Evolutionary conservation across 2,888 invertebrate species (phyloP).

Genomic region (Mechanitis messenoides): DNA sequence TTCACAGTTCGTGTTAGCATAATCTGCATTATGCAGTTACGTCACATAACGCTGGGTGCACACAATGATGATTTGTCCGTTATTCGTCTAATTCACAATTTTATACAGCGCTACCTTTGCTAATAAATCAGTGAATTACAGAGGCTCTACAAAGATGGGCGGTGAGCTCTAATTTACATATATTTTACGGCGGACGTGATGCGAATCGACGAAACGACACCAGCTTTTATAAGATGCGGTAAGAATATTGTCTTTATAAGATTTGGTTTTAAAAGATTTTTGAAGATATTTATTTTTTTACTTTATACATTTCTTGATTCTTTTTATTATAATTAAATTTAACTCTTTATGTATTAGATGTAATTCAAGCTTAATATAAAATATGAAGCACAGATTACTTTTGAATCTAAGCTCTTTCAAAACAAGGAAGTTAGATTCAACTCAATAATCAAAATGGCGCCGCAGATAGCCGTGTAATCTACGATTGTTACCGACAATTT

Average conservation of each 20-base stretch:
- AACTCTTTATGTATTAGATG: too few relatives aligned
- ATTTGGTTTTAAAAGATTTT: not conserved
- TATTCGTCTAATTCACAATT: constrained; percentile 21
- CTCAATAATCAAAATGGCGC: constrained; percentile 22
- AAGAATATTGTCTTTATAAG: not conserved
- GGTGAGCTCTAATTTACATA: constrained; percentile 45
- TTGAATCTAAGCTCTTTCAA: constrained; percentile 14
- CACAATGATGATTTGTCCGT: constrained; percentile 13
- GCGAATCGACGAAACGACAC: constrained; percentile 18
- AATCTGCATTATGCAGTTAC: constrained; percentile 4
- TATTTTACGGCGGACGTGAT: constrained; percentile 27
- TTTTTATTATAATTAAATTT: too few relatives aligned
- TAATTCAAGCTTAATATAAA: too few relatives aligned
- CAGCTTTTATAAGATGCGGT: constrained; percentile 12
- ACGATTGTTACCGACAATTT: constrained; percentile 22
- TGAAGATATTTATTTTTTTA: too few relatives aligned
- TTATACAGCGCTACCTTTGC: constrained; percentile 25
- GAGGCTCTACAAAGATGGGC: constrained; percentile 37
- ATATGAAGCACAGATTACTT: not conserved
- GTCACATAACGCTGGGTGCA: constrained; percentile 16
- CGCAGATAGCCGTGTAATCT: constrained; percentile 25
- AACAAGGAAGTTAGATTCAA: constrained; percentile 13
- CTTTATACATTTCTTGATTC: too few relatives aligned
- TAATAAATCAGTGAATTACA: constrained; percentile 58
- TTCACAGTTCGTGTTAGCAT: not conserved